Evolutionary conservation across 2,888 invertebrate species (phyloP), one percentile per base, ranked within the genome.

Genomic region (Limulus polyphemus): DNA sequence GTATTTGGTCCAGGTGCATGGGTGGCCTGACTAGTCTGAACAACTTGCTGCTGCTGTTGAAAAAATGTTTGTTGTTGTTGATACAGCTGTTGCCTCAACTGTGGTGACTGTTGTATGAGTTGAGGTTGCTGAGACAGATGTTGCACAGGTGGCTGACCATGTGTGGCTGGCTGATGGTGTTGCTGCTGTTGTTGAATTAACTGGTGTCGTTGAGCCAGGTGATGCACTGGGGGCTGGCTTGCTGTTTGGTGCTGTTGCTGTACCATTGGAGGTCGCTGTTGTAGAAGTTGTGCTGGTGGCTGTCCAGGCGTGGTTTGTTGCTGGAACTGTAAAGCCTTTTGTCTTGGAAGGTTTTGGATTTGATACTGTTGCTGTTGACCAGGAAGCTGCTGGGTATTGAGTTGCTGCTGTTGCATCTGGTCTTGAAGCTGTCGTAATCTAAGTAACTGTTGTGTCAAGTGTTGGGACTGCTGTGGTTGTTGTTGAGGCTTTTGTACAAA

Each of bases 31-130:
- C 32, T 32, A n/a, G 14, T 14, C 32, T 47, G 13, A 46, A 14
- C 10, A 50, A 55, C 17, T 49, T 59, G 59, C 54, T 55, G 13
- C 32, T 59, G 11, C 11, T 65, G 65, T 12, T 62, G 65, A 12
- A 58, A 50, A 14, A 58, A 17, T 46, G 58, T 55, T 57, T 64
- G 64, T 51, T 58, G 60, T 54, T 62, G 63, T 16, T 57, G 46
- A 55, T 62, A 59, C 13, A 58, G 60, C 14, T 59, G 55, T 58
- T 65, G 65, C 48, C 63, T 62, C 47, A 65, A 54, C 13, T 61
- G 49, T 16, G 64, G 67, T 14, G 64, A 62, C 48, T 62, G 67
- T 32, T 61, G 54, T 13, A 17, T 60, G 12, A 67, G 50, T 11
- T 58, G 55, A 32, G 64, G 67, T 54, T 54, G 54, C 14, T 54